phyloP scores from a whole-genome alignment of 30 jellyfish, hydroid and myxozoan species.

The Pseudorhiza aurosa region DNA sequence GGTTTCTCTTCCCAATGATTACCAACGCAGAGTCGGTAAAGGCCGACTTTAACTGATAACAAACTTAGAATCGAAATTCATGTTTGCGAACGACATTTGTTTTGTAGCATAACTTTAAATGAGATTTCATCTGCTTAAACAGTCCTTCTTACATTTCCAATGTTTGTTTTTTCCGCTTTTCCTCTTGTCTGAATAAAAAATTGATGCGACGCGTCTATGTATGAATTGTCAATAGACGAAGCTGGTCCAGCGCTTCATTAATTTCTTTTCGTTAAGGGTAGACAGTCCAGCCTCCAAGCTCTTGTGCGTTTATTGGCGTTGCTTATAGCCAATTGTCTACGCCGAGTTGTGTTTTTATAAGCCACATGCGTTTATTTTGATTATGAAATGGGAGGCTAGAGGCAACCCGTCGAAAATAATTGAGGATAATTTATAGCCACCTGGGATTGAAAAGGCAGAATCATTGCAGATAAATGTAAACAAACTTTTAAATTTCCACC shows the following conservation, averaged over 20 bases:
- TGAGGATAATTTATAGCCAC: not conserved
- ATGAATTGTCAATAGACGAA: not conserved
- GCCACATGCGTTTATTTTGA: slow-evolving; percentile 20
- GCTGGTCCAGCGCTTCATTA: not conserved
- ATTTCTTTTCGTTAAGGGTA: not conserved
- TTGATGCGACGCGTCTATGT: slow-evolving; percentile 5
- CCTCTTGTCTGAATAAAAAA: too few relatives aligned
- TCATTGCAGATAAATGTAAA: too few relatives aligned
- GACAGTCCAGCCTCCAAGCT: not conserved
- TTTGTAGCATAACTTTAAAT: too few relatives aligned
- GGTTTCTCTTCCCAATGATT: too few relatives aligned
- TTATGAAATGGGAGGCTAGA: not conserved
- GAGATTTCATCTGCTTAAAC: too few relatives aligned
- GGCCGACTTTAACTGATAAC: too few relatives aligned
- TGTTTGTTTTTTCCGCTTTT: too few relatives aligned
- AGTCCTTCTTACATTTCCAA: too few relatives aligned
- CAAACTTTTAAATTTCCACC: too few relatives aligned
- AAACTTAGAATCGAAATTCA: too few relatives aligned
- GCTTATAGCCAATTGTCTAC: slow-evolving; percentile 9
- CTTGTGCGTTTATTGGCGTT: not conserved
- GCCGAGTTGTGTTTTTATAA: slow-evolving; percentile 4
- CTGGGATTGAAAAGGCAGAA: not conserved
- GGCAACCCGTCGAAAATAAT: not conserved
- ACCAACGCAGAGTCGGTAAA: too few relatives aligned
- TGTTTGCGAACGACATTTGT: too few relatives aligned